A percentile compares a stretch with the other conserved stretches of the same genome.
Evolutionary conservation across 2,888 invertebrate species (phyloP).

Genomic region (Campopleginae sp.): DNA sequence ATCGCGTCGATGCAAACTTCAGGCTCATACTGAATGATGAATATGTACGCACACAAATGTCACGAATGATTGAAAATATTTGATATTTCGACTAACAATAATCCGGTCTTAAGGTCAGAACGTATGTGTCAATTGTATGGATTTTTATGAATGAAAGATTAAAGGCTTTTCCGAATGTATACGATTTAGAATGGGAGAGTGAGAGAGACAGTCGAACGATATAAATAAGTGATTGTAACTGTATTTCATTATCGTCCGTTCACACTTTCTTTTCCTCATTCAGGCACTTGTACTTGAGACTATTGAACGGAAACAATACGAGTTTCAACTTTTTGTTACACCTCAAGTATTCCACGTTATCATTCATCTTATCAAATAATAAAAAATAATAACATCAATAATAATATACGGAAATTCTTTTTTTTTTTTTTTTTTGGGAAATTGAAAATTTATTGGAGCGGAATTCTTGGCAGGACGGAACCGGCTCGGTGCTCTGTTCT

Average conservation of each 20-base stretch:
- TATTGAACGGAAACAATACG: conserved; percentile 39
- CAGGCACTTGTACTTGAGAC: conserved; percentile 69
- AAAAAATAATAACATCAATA: conserved; percentile 51
- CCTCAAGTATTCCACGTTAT: conserved; percentile 62
- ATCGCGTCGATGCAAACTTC: too few relatives aligned
- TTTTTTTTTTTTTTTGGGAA: too few relatives aligned
- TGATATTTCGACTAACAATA: conserved; percentile 28
- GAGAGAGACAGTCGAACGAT: conserved; percentile 36
- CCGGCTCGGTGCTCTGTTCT: too few relatives aligned
- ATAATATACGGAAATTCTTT: conserved; percentile 34
- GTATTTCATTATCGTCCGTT: conserved; percentile 65
- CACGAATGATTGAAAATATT: conserved; percentile 7
- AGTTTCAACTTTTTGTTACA: conserved; percentile 48
- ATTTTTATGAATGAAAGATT: background rate
- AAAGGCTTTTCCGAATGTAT: conserved; percentile 19
- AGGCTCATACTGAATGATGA: too few relatives aligned
- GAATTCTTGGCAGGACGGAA: too few relatives aligned
- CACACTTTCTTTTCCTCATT: conserved; percentile 50
- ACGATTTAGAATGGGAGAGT: conserved; percentile 3
- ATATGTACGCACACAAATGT: background rate
- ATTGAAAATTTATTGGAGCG: too few relatives aligned
- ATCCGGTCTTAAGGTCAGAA: conserved; percentile 6
- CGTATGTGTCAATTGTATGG: conserved; percentile 2
- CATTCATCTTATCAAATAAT: conserved; percentile 55
- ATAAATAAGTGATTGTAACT: conserved; percentile 64